Evolutionary conservation across 1,140 invertebrate species (phyloP).

Genomic region (Brachionus asplanchnoidis): DNA sequence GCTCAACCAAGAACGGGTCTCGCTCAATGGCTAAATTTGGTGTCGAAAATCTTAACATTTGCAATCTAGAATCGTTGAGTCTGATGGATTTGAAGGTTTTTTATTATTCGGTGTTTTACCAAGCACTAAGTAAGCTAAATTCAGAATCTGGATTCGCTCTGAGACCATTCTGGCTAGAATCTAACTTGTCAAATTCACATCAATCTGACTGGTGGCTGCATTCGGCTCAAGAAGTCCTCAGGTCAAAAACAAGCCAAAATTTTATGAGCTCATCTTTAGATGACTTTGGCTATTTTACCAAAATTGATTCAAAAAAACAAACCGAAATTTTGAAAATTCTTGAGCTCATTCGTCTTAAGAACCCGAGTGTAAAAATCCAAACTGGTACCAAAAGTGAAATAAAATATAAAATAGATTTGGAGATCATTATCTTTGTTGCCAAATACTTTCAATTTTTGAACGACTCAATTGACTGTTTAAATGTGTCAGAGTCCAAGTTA

Average conservation of each 20-base stretch:
- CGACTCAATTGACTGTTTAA: not conserved
- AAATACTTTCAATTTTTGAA: slow-evolving; percentile 23
- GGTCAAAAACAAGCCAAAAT: not conserved
- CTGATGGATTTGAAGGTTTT: slow-evolving; percentile 27
- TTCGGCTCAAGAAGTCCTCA: not conserved
- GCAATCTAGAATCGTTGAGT: slow-evolving; percentile 22
- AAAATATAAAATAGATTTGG: not conserved
- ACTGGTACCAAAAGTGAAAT: not conserved
- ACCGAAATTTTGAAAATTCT: not conserved
- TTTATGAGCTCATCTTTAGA: not conserved
- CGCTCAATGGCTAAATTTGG: not conserved
- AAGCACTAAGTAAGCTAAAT: not conserved
- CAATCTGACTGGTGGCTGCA: slow-evolving; percentile 6
- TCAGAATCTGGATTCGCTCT: not conserved
- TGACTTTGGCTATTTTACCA: not conserved
- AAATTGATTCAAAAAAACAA: not conserved
- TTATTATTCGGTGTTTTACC: not conserved
- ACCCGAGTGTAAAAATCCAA: not conserved
- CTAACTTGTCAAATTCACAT: not conserved
- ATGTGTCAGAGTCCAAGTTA: not conserved
- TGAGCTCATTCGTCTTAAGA: not conserved
- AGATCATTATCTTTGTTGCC: not conserved
- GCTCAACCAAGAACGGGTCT: not conserved
- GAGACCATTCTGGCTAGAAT: not conserved
- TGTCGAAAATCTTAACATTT: slow-evolving; percentile 27